A percentile compares a stretch with the other conserved stretches of the same genome.
These are phyloP conservation scores for Tholera decimalis DNA, from an alignment of 2,888 invertebrate genomes.

Conservation along the genomic window DNA sequence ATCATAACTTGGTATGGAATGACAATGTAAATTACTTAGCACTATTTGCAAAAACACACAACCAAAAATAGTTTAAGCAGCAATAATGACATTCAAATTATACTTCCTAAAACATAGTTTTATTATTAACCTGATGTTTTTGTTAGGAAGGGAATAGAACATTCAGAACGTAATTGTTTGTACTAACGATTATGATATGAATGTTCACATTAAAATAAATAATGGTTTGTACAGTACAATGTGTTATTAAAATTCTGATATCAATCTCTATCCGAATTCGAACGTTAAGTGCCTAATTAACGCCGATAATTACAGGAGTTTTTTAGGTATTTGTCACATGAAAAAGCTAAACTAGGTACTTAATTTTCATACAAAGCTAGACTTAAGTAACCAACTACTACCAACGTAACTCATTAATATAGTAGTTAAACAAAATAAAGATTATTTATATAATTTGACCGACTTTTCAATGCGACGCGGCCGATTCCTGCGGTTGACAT, in stretches of 20 bases:
- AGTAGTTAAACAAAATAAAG: conserved; percentile 24
- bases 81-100: neutral
- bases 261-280: conserved; percentile 30
- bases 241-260: conserved; percentile 37
- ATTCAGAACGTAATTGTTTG: conserved; percentile 13
- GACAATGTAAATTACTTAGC: neutral
- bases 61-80: neutral
- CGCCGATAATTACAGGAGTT: conserved; percentile 6
- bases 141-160: conserved; percentile 10
- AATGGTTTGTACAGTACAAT: conserved; percentile 5
- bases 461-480: conserved; percentile 45
- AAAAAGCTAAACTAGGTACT: conserved; percentile 12
- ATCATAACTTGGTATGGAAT: neutral
- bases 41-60: too few species aligned
- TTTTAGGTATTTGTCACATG: conserved; percentile 5
- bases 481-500: conserved; percentile 58
- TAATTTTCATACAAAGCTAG: conserved; percentile 13
- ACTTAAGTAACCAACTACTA: neutral
- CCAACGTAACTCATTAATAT: conserved; percentile 10
- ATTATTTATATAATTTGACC: conserved; percentile 40
- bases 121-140: neutral
- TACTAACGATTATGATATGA: conserved; percentile 16
- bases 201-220: conserved; percentile 28
- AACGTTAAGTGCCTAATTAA: conserved; percentile 36
- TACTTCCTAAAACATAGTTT: neutral